Conservation (phyloP, 2,797 vertebrate genomes). For the Pempheris klunzingeri region DNA sequence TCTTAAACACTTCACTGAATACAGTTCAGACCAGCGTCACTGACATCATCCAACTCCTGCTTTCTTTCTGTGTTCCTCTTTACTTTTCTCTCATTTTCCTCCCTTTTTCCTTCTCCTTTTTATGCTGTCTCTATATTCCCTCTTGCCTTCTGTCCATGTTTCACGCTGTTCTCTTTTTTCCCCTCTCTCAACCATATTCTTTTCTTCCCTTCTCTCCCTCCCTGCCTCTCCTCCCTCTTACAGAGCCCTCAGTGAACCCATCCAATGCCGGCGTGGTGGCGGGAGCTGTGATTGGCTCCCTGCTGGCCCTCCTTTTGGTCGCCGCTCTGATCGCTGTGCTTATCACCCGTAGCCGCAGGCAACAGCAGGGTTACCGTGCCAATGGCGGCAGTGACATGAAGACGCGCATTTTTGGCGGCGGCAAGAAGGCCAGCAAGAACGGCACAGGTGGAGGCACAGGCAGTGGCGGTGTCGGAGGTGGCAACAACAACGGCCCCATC, state of each 20-base stretch:
- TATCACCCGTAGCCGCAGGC: constrained; percentile 86
- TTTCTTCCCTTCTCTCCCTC: constrained; percentile 60
- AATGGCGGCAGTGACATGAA: constrained; percentile 85
- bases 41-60: constrained; percentile 72
- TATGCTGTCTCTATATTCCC: constrained; percentile 38
- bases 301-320: constrained; percentile 89
- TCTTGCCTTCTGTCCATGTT: constrained; percentile 38
- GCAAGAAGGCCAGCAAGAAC: constrained; percentile 85
- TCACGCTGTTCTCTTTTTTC: constrained; percentile 42
- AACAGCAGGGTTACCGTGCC: constrained; percentile 84
- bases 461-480: constrained; percentile 67
- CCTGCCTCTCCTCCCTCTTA: constrained; percentile 61
- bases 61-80: constrained; percentile 41
- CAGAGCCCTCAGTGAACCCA: constrained; percentile 81
- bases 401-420: constrained; percentile 87
- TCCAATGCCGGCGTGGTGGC: constrained; percentile 88
- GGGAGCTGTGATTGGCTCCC: constrained; percentile 89
- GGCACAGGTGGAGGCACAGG: constrained; percentile 75
- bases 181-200: constrained; percentile 61
- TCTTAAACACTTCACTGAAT: constrained; percentile 64
- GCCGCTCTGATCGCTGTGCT: constrained; percentile 85
- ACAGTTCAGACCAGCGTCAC: constrained; percentile 59
- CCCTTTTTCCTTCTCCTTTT: constrained; percentile 41
- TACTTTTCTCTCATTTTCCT: background rate
- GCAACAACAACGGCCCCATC: constrained; percentile 85